Conservation (phyloP, 1,140 invertebrate species). For the Mizuhopecten yessoensis region DNA sequence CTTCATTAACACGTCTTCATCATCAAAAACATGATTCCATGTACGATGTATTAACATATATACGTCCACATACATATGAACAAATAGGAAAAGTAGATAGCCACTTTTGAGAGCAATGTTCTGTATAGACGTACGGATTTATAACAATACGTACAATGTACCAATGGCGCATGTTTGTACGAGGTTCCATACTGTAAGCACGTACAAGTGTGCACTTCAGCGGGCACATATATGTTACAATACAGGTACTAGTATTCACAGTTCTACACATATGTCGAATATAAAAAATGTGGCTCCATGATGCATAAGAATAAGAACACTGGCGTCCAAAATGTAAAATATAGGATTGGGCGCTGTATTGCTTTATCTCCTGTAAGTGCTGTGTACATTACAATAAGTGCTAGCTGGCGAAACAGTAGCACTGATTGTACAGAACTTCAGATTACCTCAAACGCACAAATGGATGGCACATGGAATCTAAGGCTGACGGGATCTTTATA, state of each 20-base stretch:
- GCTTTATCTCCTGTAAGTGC: not conserved
- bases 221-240: too few species aligned
- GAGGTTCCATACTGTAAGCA: too few species aligned
- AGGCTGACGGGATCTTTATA: not conserved
- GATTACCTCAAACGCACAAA: not conserved
- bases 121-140: too few species aligned
- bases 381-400: not conserved
- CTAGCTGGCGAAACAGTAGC: not conserved
- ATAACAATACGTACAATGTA: too few species aligned
- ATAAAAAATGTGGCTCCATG: too few species aligned
- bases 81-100: too few species aligned
- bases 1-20: too few species aligned
- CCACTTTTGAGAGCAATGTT: too few species aligned
- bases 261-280: not conserved
- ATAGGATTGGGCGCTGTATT: not conserved
- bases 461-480: too few species aligned
- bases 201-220: too few species aligned
- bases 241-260: not conserved
- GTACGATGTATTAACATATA: not conserved
- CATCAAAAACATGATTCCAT: not conserved
- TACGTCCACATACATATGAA: not conserved
- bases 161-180: too few species aligned
- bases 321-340: not conserved
- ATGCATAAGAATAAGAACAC: not conserved
- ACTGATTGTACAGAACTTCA: not conserved